Evolutionary conservation across 2,888 invertebrate species (phyloP), one percentile per base, ranked within the genome.

Genomic region (Melangyna quadrimaculata): DNA sequence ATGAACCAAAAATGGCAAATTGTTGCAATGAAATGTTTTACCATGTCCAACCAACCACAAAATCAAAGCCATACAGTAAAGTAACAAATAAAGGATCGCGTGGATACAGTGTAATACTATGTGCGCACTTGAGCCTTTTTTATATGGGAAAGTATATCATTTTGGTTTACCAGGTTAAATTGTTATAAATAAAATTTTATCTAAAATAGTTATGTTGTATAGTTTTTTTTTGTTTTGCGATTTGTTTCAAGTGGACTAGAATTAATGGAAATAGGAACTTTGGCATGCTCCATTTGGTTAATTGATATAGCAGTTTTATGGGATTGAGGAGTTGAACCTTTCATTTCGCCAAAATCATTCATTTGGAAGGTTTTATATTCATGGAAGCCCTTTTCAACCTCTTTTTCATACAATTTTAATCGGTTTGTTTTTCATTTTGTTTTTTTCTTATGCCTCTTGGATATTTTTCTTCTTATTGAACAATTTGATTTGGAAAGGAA

Each of bases 1-100:
- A 55, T n/a, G 19, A 63, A 73, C 72, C 67, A 55, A 78, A 73
- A 84, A 67, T 22, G 7, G 65, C 65, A 65, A 84, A 78, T 82
- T 82, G 73, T 78, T 82, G 78, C 72, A 59, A 67, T 45, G 24
- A 35, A 63, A 63, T 63, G 72, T 48, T 55, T 55, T 9, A 59
- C 65, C 17, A 57, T 53, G 51, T 37, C 40, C 43, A 17, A 53
- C 51, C 22, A 10, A 69, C 77, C 71, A 43, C 77, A 51, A 63
- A 63, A 63, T 73, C 73, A 78, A 78, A 67, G 48, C 43, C 63
- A 57, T 35, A 22, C 6, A 9, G 3, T 5, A 0, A 1, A 63
- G 43, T 43, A 43, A 63, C 27, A 63, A 63, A 35, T 14, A 59
- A 37, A 59, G 59, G 22, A 59, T 37, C 59, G 59, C 35, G 22